Conservation (phyloP, 2,113 vertebrate genomes). For the Galemys pyrenaicus region DNA sequence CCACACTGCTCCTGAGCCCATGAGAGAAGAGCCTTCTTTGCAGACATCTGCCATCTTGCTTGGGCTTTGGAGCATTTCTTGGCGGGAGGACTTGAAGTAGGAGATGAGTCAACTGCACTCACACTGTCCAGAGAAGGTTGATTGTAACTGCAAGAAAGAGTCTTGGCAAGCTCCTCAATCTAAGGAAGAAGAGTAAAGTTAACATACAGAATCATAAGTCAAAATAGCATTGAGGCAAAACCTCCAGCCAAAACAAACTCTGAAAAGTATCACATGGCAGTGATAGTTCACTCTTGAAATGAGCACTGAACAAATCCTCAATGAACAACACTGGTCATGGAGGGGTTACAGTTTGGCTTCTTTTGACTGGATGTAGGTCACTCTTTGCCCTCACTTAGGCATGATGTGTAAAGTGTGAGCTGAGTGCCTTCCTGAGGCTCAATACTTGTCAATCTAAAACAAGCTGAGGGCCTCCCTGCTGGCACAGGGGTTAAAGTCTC, state of each 20-base stretch:
- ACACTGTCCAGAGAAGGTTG: conserved; percentile 88
- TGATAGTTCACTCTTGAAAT: neutral
- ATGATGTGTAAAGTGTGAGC: neutral
- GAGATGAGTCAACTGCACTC: conserved; percentile 84
- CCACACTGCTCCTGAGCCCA: conserved; percentile 96
- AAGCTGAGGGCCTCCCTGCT: neutral
- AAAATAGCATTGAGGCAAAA: neutral
- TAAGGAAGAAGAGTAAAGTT: conserved; percentile 69
- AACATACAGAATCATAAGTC: neutral
- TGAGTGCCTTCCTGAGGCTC: neutral
- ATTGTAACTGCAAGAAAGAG: conserved; percentile 89
- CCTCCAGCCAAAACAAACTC: neutral
- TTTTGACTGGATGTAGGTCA: neutral
- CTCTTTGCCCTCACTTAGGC: neutral
- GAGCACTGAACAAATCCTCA: neutral
- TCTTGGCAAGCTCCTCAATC: conserved; percentile 94
- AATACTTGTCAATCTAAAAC: neutral
- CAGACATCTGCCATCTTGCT: conserved; percentile 90
- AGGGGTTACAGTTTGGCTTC: neutral
- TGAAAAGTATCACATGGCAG: neutral
- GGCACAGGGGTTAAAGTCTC: too few species aligned
- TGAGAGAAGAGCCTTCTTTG: conserved; percentile 94
- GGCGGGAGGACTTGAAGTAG: conserved; percentile 85
- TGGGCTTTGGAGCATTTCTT: conserved; percentile 88
- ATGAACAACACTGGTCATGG: neutral